Conservation (phyloP, 2,888 invertebrate species). For the Endotricha flammealis region DNA sequence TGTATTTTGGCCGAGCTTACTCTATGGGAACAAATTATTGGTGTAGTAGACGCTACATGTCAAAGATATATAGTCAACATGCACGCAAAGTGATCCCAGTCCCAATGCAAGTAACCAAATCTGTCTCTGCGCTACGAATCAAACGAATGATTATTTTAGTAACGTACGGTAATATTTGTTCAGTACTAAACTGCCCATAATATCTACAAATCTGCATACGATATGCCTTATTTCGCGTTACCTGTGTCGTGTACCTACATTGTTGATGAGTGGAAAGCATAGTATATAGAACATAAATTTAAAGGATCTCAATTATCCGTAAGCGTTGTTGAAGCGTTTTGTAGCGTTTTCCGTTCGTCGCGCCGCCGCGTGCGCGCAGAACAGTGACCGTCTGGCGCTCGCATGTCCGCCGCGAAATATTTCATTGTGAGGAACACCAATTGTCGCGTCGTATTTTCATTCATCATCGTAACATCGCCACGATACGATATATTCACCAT, state of each 20-base stretch:
- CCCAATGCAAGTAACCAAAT: constrained; percentile 19
- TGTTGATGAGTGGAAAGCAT: constrained; percentile 58
- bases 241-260: constrained; percentile 69
- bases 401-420: constrained; percentile 26
- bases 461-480: constrained; percentile 26
- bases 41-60: constrained; percentile 43
- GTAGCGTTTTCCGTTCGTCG: constrained; percentile 41
- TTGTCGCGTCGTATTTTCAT: constrained; percentile 28
- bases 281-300: constrained; percentile 66
- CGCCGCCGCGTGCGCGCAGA: constrained; percentile 27
- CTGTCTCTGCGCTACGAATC: constrained; percentile 32
- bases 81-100: constrained; percentile 41
- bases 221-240: constrained; percentile 75
- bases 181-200: constrained; percentile 38
- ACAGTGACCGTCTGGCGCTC: constrained; percentile 47
- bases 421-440: constrained; percentile 27
- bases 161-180: constrained; percentile 21
- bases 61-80: constrained; percentile 39
- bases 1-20: constrained; percentile 69
- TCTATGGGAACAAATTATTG: constrained; percentile 73
- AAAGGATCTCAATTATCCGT: constrained; percentile 73
- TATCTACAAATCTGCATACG: constrained; percentile 41
- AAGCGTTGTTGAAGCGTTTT: constrained; percentile 60
- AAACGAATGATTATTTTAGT: constrained; percentile 20
- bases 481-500: constrained; percentile 36